Percentiles rank a stretch among this genome's conserved stretches.
Conservation (phyloP, 2,113 vertebrate genomes). For the Peromyscus maniculatus region DNA sequence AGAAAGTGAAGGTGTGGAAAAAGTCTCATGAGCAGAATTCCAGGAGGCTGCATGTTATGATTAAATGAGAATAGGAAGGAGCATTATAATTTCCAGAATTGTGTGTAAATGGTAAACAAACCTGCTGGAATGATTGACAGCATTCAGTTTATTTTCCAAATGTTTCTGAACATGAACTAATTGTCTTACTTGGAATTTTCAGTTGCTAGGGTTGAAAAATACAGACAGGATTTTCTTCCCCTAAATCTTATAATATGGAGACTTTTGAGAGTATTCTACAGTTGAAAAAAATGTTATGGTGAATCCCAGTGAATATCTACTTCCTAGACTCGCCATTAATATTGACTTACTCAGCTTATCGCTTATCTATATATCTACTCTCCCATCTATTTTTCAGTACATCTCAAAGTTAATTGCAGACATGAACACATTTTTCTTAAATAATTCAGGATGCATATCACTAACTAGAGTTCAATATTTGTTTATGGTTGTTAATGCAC, state of each 20-base stretch:
- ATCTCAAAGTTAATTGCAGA: constrained; percentile 26
- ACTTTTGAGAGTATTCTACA: not conserved
- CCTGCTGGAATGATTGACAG: not conserved
- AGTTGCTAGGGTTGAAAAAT: not conserved
- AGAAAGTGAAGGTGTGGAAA: not conserved
- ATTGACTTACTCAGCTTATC: constrained; percentile 9
- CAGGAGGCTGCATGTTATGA: not conserved
- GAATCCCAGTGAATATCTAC: not conserved
- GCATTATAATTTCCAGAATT: not conserved
- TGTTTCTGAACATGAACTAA: constrained; percentile 17
- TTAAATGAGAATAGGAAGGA: not conserved
- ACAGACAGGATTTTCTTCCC: accelerated
- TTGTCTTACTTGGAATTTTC: not conserved
- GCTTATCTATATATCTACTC: not conserved
- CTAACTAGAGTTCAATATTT: constrained; percentile 52
- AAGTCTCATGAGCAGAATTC: not conserved
- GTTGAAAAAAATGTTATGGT: not conserved
- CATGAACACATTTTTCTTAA: constrained; percentile 18
- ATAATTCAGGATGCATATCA: constrained; percentile 40
- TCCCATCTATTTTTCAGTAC: not conserved
- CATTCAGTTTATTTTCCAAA: not conserved
- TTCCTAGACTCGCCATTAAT: not conserved
- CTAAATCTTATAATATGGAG: not conserved
- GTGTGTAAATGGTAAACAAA: not conserved
- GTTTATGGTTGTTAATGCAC: constrained; percentile 50